Evolutionary conservation across 2,797 vertebrate species (phyloP), one percentile per base, ranked within the genome.

Genomic region (Cygnus olor): DNA sequence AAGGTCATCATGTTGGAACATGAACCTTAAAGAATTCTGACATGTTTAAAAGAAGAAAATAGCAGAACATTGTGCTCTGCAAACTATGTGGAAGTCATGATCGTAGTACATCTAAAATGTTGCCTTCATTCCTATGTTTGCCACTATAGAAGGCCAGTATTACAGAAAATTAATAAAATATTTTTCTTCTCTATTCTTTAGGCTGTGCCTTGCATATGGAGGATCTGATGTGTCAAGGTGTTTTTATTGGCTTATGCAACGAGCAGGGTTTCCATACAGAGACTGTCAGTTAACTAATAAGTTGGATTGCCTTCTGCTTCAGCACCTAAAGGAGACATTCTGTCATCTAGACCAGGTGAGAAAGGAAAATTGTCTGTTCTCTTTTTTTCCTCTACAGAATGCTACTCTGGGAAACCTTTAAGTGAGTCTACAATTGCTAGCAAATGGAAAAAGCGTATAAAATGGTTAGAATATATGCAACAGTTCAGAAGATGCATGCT

Each of bases 211-310:
- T 95, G 98, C 99, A 1, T 99, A 99, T 12, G 99, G 99, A 5
- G 99, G 99, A 40, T 98, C 99, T 64, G 99, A 99, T 25, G 99
- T 99, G 89, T 99, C 99, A 3, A 98, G 99, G 4, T 99, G 98
- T 90, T 99, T 99, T 96, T 99, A 99, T 74, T 99, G 99, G 99
- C 98, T 99, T 87, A 99, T 99, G 98, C 99, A 99, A 96, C 98
- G 99, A 94, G 99, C 99, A 3, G 99, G 99, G 8, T 99, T 99
- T 95, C 99, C 99, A 36, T 99, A 99, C 15, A 98, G 99, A 98
- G 99, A 99, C 72, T 99, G 99, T 95, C 99, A 99, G 93, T 96
- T 99, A 88, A 97, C 98, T 80, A 99, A 97, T 92, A 98, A 98
- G 80, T 97, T 99, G 96, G 99, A 99, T 84, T 99, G 99, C 90